These are phyloP conservation scores for Cirrhinus molitorella DNA, from an alignment of 2,797 vertebrate species.

Conservation along the genomic window DNA sequence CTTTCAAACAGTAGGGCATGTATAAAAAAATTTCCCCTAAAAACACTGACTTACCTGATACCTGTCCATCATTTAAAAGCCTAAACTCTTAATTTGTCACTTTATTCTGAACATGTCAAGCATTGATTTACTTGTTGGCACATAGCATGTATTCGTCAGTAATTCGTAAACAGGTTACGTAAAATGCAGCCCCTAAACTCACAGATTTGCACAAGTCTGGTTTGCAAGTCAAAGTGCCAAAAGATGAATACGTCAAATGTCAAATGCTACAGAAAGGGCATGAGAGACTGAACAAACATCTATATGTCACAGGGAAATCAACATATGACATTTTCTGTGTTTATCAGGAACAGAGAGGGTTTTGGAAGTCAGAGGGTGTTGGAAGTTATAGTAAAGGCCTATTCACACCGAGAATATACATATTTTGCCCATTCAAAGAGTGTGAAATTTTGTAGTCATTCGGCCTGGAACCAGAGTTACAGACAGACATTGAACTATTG, in stretches of 20 bases:
- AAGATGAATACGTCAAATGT: slow-evolving; percentile 8
- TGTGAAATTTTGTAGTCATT: slow-evolving; percentile 1
- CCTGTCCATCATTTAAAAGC: neutral
- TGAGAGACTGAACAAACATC: slow-evolving; percentile 26
- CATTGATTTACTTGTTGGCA: neutral
- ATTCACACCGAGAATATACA: neutral
- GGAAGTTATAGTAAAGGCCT: neutral
- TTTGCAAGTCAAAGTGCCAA: slow-evolving; percentile 35
- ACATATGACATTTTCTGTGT: slow-evolving; percentile 34
- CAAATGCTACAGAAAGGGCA: slow-evolving; percentile 41
- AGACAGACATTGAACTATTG: neutral
- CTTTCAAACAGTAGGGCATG: neutral
- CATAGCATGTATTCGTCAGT: slow-evolving; percentile 2
- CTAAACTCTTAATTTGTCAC: neutral
- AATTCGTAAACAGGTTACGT: neutral
- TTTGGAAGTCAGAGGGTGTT: slow-evolving; percentile 2
- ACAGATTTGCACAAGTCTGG: slow-evolving; percentile 23
- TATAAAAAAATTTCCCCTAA: neutral
- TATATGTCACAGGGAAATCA: slow-evolving; percentile 37
- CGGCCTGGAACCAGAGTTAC: neutral
- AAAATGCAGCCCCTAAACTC: neutral
- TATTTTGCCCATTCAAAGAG: neutral
- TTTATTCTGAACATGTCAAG: neutral
- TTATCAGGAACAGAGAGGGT: slow-evolving; percentile 10
- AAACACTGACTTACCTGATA: neutral